These are phyloP conservation scores for Acanthococcus lagerstroemiae DNA, from an alignment of 2,888 invertebrate species.

Conservation along the genomic window DNA sequence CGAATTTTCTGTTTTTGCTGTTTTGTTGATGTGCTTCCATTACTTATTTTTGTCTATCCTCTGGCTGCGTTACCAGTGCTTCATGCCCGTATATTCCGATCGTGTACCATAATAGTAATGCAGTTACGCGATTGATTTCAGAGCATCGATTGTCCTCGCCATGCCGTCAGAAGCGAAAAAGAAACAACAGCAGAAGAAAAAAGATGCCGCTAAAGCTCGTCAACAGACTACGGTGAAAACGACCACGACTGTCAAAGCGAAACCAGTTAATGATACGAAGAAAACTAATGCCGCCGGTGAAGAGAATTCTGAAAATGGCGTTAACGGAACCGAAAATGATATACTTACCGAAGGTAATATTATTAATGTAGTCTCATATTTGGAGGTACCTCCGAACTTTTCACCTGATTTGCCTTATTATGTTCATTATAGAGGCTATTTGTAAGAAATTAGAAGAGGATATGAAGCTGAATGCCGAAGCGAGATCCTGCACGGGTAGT, in stretches of 20 bases:
- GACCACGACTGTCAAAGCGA: constrained; percentile 38
- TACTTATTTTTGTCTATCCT: no score
- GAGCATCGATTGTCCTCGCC: no score
- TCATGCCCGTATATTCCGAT: no score
- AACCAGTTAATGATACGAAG: constrained; percentile 33
- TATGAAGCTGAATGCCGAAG: constrained; percentile 85
- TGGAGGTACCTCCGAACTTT: no score
- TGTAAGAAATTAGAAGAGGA: constrained; percentile 80
- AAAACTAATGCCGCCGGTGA: constrained; percentile 39
- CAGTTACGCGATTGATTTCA: no score
- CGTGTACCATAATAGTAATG: no score
- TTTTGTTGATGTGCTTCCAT: no score
- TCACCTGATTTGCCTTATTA: constrained; percentile 31
- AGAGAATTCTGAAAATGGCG: constrained; percentile 43
- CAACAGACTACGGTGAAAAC: constrained; percentile 44
- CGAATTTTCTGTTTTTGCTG: no score
- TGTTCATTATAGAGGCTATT: constrained; percentile 56
- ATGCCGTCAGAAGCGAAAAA: constrained; percentile 99
- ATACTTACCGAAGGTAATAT: constrained; percentile 9
- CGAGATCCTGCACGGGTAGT: constrained; percentile 87
- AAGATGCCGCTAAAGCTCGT: constrained; percentile 77
- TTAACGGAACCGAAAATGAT: constrained; percentile 45
- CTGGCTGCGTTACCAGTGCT: no score
- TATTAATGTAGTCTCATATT: neutral
- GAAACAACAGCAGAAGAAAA: constrained; percentile 94